These are phyloP conservation scores for Rhingia campestris DNA, from an alignment of 2,888 invertebrate species.

Conservation along the genomic window DNA sequence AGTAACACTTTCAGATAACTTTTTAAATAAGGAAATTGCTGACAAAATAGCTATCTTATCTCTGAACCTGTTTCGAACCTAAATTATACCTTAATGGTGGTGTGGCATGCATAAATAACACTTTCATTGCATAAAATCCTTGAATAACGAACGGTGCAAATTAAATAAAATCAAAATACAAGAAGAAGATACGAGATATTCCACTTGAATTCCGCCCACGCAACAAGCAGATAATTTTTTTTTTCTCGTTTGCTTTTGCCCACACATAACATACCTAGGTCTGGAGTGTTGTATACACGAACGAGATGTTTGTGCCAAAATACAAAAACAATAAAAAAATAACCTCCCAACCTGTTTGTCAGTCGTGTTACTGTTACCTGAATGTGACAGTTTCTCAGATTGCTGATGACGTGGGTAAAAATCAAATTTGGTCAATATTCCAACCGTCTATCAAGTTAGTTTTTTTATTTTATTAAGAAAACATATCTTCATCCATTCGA, in stretches of 20 bases:
- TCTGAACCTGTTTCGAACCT: slow-evolving; percentile 20
- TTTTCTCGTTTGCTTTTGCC: neutral
- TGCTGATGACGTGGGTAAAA: slow-evolving; percentile 24
- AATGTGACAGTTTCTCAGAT: slow-evolving; percentile 49
- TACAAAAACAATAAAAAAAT: neutral
- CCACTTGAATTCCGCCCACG: slow-evolving; percentile 62
- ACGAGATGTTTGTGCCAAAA: slow-evolving; percentile 37
- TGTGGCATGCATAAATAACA: slow-evolving; percentile 43
- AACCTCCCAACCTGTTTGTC: slow-evolving; percentile 38
- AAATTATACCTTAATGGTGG: slow-evolving; percentile 21
- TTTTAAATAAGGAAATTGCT: neutral
- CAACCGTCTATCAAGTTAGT: slow-evolving; percentile 28
- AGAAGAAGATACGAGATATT: slow-evolving; percentile 53
- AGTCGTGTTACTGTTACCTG: slow-evolving; percentile 33
- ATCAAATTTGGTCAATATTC: slow-evolving; percentile 31
- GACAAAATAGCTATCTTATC: slow-evolving; percentile 9
- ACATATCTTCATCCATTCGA: slow-evolving; percentile 37
- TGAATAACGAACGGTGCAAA: slow-evolving; percentile 38
- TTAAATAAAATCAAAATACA: slow-evolving; percentile 32
- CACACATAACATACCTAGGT: slow-evolving; percentile 23
- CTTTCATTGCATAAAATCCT: slow-evolving; percentile 58
- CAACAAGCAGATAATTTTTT: slow-evolving; percentile 33
- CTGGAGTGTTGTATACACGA: slow-evolving; percentile 5
- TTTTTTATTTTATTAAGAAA: slow-evolving; percentile 6
- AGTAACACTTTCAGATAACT: neutral